Conservation (phyloP, 1,140 invertebrate species). For the Nasonia giraulti region DNA sequence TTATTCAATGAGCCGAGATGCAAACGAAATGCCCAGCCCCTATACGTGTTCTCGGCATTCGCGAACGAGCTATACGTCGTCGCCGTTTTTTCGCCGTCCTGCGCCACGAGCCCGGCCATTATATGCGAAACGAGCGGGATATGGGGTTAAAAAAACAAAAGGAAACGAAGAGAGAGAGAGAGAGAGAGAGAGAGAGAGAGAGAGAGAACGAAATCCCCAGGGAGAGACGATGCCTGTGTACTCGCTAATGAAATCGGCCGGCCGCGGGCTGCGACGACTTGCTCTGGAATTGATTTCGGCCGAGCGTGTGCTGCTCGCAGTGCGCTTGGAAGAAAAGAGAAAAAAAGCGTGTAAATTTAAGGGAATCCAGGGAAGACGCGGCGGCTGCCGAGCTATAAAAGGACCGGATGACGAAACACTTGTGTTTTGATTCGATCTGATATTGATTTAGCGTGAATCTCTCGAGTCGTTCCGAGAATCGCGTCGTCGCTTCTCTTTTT, state of each 20-base stretch:
- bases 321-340: not conserved
- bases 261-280: not conserved
- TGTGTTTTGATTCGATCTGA: not conserved
- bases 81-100: not conserved
- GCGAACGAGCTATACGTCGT: not conserved
- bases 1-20: slow-evolving; percentile 40
- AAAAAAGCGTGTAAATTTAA: not conserved
- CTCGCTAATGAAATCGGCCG: slow-evolving; percentile 18
- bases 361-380: not conserved
- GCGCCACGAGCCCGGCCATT: slow-evolving; percentile 16
- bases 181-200: not conserved
- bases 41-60: not conserved
- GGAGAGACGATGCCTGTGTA: not conserved
- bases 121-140: slow-evolving; percentile 22
- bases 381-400: not conserved
- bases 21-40: slow-evolving; percentile 23
- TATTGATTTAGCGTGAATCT: slow-evolving; percentile 2
- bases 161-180: not conserved
- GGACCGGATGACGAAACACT: not conserved
- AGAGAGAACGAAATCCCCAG: slow-evolving; percentile 2
- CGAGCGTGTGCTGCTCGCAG: not conserved
- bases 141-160: slow-evolving; percentile 11
- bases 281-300: slow-evolving; percentile 34
- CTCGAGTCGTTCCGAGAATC: not conserved
- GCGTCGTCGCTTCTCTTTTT: not conserved